A percentile compares a stretch with the other conserved stretches of the same genome.
Evolutionary conservation across 2,888 invertebrate genomes (phyloP).

Genomic region (Pedicia rivosa): DNA sequence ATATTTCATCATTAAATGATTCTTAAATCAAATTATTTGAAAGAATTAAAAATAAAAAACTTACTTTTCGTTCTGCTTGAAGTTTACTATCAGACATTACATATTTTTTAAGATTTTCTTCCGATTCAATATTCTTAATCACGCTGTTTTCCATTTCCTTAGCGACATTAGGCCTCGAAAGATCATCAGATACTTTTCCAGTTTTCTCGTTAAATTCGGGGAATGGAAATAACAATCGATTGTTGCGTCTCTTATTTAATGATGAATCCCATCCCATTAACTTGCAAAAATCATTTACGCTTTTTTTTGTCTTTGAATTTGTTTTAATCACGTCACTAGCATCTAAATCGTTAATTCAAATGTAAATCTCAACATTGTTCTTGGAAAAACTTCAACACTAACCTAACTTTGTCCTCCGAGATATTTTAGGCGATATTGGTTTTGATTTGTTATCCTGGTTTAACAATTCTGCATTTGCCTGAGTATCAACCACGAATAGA

Average conservation of each 20-base stretch:
- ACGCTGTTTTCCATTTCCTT: slow-evolving; percentile 39
- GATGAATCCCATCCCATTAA: slow-evolving; percentile 14
- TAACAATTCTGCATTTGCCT: slow-evolving; percentile 20
- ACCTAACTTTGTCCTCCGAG: neutral
- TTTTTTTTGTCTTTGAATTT: slow-evolving; percentile 14
- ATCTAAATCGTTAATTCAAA: no score
- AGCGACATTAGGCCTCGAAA: slow-evolving; percentile 14
- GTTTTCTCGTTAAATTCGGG: slow-evolving; percentile 15
- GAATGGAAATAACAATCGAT: slow-evolving; percentile 12
- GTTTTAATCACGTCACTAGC: no score
- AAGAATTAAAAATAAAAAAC: no score
- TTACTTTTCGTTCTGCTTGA: no score
- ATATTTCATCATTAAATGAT: slow-evolving; percentile 27
- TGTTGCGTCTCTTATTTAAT: slow-evolving; percentile 3
- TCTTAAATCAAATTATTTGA: neutral
- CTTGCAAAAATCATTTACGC: slow-evolving; percentile 14
- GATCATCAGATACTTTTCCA: slow-evolving; percentile 13
- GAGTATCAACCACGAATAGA: slow-evolving; percentile 22
- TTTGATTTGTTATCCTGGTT: slow-evolving; percentile 1
- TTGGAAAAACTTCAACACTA: neutral
- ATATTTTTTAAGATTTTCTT: slow-evolving; percentile 20
- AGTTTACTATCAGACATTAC: slow-evolving; percentile 32
- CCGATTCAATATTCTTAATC: slow-evolving; percentile 47
- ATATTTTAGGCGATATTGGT: neutral
- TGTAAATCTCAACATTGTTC: no score